Base-by-base conservation (phyloP, 2,888 invertebrate genomes). In the Mactromeris polynyma region DNA sequence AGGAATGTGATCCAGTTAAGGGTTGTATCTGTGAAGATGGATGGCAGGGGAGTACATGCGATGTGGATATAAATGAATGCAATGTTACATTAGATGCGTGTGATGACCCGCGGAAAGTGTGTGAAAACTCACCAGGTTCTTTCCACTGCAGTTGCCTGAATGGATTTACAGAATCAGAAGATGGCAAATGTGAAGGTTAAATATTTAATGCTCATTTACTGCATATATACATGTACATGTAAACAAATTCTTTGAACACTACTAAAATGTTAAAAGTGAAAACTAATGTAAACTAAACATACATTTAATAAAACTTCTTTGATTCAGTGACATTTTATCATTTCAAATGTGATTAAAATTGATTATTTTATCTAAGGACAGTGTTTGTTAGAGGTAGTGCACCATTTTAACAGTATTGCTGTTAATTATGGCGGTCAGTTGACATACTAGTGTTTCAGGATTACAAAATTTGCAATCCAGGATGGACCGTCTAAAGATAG, bases 51-150 rank as follows among this genome's bases (percentile, higher is more conserved):
- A 40, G 58, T 4, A 86, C 81, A 11, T 93, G 93, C 54, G 81
- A 88, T 14, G 42, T 58, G 0, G 93, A 93, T 54, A 84, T 90
- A 19, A 58, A 93, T 40, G 92, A 93, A 51, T 93, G 92, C 77
- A 78, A 26, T 9, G 17, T 0, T 0, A 42, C 83, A 19, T 64
- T 36, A 0, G 82, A 78, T n/a, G 42, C 84, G 0, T 93, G 92
- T 77, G 86, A 73, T 3, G 90, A 92, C 33, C 81, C 73, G 11
- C 31, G 84, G 33, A 86, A 89, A 40, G 21, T 31, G 38, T 95
- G 95, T 89, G 81, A 51, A 19, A 93, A 93, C 79, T 80, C 79
- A 0, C 21, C 81, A 14, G 93, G 93, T 1, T 92, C 93, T 0
- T 92, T 82, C 81, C 38, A 83, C 0, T 93, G 93, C 31, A 33